Evolutionary conservation across 2,797 vertebrate species (phyloP), one percentile per base, ranked within the genome.

Genomic region (Danio jaintianensis): DNA sequence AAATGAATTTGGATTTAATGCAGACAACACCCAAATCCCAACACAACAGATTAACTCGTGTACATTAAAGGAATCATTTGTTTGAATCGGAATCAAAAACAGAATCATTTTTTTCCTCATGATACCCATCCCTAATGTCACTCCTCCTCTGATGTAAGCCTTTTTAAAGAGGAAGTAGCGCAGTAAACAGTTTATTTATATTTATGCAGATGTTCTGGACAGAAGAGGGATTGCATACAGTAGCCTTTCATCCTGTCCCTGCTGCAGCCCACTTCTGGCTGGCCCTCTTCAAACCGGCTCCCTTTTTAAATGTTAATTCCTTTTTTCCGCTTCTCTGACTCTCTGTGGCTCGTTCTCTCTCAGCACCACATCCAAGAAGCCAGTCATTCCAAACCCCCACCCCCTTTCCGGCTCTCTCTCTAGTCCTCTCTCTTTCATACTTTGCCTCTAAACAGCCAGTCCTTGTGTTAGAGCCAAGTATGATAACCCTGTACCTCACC

Each of bases 221-320:
- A 62, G 12, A 80, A 75, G 77, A 74, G 61, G 74, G 69, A 74
- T 78, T 75, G 68, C 64, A 83, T 86, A 83, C 80, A 86, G 84
- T 82, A 80, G 80, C 36, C 88, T 85, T 89, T 87, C 80, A 86
- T 86, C 75, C 72, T 40, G 38, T 63, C 78, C 71, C 73, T 52
- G 50, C 76, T 81, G 79, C 53, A 74, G 36, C 61, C 45, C 63
- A 50, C 53, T 81, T 56, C 82, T 78, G 78, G 81, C 83, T 79
- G 74, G 62, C 67, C 72, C 55, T 80, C 85, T 85, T 85, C 73
- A 84, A 77, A 84, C 78, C 55, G 55, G 77, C 78, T 48, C 74
- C 78, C 86, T 85, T 88, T 89, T 89, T 86, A 87, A 86, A 88
- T 89, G 87, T 82, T 83, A 89, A 88, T 89, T 84, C 64, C 66